Evolutionary conservation across 2,797 vertebrate genomes (phyloP).

Genomic region (Megaceryle alcyon): DNA sequence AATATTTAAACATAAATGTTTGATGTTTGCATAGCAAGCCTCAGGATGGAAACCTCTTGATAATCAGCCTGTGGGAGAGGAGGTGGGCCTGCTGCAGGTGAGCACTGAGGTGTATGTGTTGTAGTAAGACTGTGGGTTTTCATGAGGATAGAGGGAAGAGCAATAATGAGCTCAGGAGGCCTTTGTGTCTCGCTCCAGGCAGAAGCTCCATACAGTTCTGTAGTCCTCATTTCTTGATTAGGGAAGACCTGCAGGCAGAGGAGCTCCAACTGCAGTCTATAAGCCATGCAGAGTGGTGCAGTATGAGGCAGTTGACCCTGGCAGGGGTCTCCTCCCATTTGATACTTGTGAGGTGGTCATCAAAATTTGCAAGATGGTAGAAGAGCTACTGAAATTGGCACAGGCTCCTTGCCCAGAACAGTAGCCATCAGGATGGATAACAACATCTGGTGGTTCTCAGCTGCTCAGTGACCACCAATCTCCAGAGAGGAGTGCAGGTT

Average conservation of each 20-base stretch:
- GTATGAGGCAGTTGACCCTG: background rate
- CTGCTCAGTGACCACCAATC: background rate
- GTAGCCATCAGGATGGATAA: background rate
- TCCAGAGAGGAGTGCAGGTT: background rate
- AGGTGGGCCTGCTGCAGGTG: slow-evolving; percentile 22
- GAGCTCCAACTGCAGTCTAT: background rate
- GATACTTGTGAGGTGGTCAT: background rate
- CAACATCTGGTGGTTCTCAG: background rate
- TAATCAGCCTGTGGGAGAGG: slow-evolving; percentile 44
- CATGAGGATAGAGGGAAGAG: background rate
- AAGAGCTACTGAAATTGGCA: background rate
- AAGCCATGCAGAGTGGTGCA: accelerated
- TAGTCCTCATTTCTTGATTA: background rate
- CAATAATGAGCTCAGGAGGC: background rate
- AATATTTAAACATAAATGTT: slow-evolving; percentile 74
- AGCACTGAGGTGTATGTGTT: background rate
- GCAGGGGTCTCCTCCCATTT: background rate
- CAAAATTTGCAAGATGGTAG: background rate
- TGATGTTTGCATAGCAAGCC: slow-evolving; percentile 67
- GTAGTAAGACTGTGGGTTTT: background rate
- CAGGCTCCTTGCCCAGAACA: background rate
- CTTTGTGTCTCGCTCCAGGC: accelerated
- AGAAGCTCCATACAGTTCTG: background rate
- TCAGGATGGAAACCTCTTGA: slow-evolving; percentile 56
- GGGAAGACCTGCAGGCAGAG: background rate